Base-by-base conservation (phyloP, 2,888 invertebrate genomes). In the Cryptosula pallasiana region DNA sequence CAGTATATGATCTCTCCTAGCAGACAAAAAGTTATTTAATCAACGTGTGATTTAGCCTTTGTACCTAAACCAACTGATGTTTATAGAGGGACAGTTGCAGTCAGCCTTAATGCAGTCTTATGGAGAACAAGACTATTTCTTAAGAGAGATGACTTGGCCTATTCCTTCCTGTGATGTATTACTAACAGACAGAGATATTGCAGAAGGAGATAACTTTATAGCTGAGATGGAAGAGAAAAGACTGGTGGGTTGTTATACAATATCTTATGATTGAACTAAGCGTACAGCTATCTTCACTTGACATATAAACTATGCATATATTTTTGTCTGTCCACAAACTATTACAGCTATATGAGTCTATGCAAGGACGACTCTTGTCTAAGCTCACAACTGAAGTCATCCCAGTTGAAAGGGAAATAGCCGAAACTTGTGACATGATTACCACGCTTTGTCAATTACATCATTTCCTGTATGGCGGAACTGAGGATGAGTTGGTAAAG, bases 91-190 rank as follows among this genome's bases (percentile, higher is more conserved):
- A n/a, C n/a, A n/a, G n/a, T n/a, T n/a, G n/a, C n/a, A n/a, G n/a
- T n/a, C n/a, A n/a, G n/a, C n/a, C n/a, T n/a, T n/a, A n/a, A 5
- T 45, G 45, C 45, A 13, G 20, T 5, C 9, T 5, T 45, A 45
- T 45, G 45, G 45, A 27, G 63, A 63, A 34, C 63, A 9, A 63
- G 63, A 63, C 32, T 63, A 63, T n/a, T 5, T 9, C 63, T 63
- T 63, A 63, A 63, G n/a, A 25, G 63, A 63, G 32, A 63, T 63
- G 63, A 63, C 63, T 9, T 63, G 63, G 63, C 63, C 63, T 25
- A 13, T 23, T 5, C 63, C 29, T 16, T 13, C 29, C 13, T 25
- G 32, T 32, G 27, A 63, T 27, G 2, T 63, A 32, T n/a, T 63
- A 63, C 32, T 63, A 3, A 63, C 63, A 13, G 63, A 25, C 32